Percentiles rank a stretch among this genome's conserved stretches.
Conservation (phyloP, 1,140 invertebrate genomes). For the Lucilia cuprina region DNA sequence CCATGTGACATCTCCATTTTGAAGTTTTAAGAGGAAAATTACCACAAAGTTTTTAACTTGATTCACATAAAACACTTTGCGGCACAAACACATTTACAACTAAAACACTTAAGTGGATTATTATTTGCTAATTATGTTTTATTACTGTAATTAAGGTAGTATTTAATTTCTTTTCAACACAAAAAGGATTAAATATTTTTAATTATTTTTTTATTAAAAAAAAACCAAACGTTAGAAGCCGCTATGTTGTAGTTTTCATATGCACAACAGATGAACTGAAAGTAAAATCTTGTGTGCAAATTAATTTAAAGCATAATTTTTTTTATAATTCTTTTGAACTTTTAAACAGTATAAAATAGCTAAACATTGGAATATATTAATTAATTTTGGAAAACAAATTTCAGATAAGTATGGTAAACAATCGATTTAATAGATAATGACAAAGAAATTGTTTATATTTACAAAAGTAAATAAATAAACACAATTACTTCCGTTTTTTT, state of each 20-base stretch:
- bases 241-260: neutral
- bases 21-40: neutral
- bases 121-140: neutral
- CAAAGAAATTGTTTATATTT: neutral
- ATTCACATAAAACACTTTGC: neutral
- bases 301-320: neutral
- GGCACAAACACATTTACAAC: no score
- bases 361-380: neutral
- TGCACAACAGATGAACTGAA: neutral
- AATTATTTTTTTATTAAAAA: neutral
- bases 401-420: neutral
- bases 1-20: conserved; percentile 39
- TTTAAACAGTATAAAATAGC: neutral
- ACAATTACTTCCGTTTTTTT: neutral
- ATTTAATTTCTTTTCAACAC: neutral
- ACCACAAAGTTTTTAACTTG: neutral
- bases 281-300: neutral
- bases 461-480: neutral
- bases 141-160: neutral
- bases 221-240: neutral
- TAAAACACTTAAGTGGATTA: no score
- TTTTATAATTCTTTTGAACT: neutral
- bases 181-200: neutral
- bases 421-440: conserved; percentile 9
- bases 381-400: neutral